Evolutionary conservation across 1,140 invertebrate species (phyloP).

Genomic region (Bicyclus anynana): DNA sequence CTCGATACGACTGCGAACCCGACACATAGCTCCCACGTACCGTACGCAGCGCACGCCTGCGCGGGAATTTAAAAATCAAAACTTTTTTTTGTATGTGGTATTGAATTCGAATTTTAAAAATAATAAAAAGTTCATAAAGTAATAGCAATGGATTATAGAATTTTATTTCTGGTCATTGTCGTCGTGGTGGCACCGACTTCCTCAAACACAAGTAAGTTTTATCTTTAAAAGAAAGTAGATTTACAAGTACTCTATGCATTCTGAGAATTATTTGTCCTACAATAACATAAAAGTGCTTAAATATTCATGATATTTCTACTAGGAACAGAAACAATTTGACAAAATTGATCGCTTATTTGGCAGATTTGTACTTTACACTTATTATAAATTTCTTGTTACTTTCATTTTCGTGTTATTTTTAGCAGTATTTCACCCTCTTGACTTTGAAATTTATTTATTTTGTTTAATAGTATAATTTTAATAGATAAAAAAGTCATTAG

Average conservation of each 20-base stretch:
- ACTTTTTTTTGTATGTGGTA: conserved; percentile 5
- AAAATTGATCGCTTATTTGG: too few relatives aligned
- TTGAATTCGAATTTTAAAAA: conserved; percentile 1
- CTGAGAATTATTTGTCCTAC: neutral
- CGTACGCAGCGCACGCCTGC: conserved; percentile 20
- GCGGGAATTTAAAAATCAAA: conserved; percentile 1
- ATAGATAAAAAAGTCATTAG: too few relatives aligned
- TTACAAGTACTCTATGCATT: conserved; percentile 24
- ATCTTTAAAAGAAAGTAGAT: conserved; percentile 49
- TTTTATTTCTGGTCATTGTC: conserved; percentile 46
- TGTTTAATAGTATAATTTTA: too few relatives aligned
- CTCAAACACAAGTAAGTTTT: conserved; percentile 63
- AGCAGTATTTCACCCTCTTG: too few relatives aligned
- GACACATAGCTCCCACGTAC: conserved; percentile 24
- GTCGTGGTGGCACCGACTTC: conserved; percentile 46
- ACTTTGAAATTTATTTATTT: too few relatives aligned
- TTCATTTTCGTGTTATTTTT: too few relatives aligned
- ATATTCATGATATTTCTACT: too few relatives aligned
- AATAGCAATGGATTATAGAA: conserved; percentile 44
- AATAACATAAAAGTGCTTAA: too few relatives aligned
- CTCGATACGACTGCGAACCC: conserved; percentile 11
- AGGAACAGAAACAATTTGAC: too few relatives aligned
- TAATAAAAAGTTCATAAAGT: conserved; percentile 7
- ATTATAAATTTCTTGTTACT: too few relatives aligned
- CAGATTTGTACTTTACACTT: too few relatives aligned